Percentiles rank a stretch among this genome's conserved stretches.
phyloP scores from a whole-genome alignment of 2,797 vertebrate genomes.

The Rhinogobio ventralis region DNA sequence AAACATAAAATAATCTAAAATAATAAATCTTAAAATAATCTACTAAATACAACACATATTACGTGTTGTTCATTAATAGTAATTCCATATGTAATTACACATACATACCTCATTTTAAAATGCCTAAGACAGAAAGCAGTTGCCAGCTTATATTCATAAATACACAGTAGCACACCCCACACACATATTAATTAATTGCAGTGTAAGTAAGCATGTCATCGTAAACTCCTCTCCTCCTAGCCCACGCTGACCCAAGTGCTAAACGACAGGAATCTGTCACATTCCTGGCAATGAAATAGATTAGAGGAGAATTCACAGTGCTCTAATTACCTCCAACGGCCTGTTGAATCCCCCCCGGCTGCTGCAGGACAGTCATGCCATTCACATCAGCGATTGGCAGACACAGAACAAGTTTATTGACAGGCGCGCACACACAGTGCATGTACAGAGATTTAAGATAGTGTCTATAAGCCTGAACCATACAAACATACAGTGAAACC shows the following conservation, averaged over 20 bases:
- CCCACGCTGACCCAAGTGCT: constrained; percentile 62
- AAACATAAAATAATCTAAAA: too few relatives aligned
- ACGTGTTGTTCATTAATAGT: not conserved
- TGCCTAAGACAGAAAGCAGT: constrained; percentile 24
- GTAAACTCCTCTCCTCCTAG: constrained; percentile 62
- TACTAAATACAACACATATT: not conserved
- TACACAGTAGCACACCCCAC: constrained; percentile 17
- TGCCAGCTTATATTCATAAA: constrained; percentile 30
- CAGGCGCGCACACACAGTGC: constrained; percentile 7
- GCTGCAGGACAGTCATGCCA: constrained; percentile 56
- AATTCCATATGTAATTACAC: not conserved
- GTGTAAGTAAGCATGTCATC: constrained; percentile 59
- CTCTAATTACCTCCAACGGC: constrained; percentile 71
- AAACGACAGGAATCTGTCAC: constrained; percentile 67
- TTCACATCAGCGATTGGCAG: constrained; percentile 55
- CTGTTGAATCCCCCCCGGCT: constrained; percentile 57
- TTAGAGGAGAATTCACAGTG: constrained; percentile 70
- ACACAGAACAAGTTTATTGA: constrained; percentile 48
- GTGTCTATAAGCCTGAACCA: constrained; percentile 15
- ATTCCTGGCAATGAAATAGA: constrained; percentile 70
- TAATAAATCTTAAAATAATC: too few relatives aligned
- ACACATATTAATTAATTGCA: constrained; percentile 56
- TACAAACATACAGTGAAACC: not conserved
- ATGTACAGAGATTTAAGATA: constrained; percentile 21
- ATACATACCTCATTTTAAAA: not conserved